phyloP scores from a whole-genome alignment of 2,888 invertebrate species.

The Chrysolina oricalcia region DNA sequence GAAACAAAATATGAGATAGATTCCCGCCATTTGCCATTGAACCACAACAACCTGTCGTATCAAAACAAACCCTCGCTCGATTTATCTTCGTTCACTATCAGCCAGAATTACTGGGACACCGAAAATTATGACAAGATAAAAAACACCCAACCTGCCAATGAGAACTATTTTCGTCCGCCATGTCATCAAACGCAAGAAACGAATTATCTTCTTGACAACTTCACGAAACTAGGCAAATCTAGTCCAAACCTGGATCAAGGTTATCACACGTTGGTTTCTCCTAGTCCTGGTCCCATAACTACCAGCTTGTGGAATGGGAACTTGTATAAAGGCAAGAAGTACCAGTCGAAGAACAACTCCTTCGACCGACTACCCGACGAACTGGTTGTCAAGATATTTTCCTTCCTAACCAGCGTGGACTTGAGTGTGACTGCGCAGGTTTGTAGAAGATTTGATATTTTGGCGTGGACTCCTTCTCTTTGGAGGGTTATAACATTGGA shows the following conservation, averaged over 20 bases:
- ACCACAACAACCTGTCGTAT: constrained; percentile 56
- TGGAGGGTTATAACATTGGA: constrained; percentile 82
- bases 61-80: constrained; percentile 67
- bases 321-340: constrained; percentile 65
- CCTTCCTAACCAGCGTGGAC: constrained; percentile 81
- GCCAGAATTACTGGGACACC: constrained; percentile 69
- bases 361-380: constrained; percentile 81
- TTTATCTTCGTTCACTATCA: constrained; percentile 68
- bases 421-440: constrained; percentile 84
- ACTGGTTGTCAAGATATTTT: constrained; percentile 80
- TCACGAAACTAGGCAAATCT: constrained; percentile 72
- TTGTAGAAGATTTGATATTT: constrained; percentile 83
- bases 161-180: constrained; percentile 61
- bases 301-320: constrained; percentile 69
- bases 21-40: constrained; percentile 37
- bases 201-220: constrained; percentile 70
- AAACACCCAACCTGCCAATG: constrained; percentile 58
- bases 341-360: constrained; percentile 68
- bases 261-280: constrained; percentile 84
- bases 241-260: constrained; percentile 86
- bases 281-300: constrained; percentile 72
- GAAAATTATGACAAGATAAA: constrained; percentile 63
- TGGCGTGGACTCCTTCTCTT: constrained; percentile 85
- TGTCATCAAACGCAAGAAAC: constrained; percentile 58
- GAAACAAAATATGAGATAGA: constrained; percentile 50